These are phyloP conservation scores for Sinocyclocheilus anshuiensis DNA, from an alignment of 2,113 vertebrate species.

Conservation along the genomic window DNA sequence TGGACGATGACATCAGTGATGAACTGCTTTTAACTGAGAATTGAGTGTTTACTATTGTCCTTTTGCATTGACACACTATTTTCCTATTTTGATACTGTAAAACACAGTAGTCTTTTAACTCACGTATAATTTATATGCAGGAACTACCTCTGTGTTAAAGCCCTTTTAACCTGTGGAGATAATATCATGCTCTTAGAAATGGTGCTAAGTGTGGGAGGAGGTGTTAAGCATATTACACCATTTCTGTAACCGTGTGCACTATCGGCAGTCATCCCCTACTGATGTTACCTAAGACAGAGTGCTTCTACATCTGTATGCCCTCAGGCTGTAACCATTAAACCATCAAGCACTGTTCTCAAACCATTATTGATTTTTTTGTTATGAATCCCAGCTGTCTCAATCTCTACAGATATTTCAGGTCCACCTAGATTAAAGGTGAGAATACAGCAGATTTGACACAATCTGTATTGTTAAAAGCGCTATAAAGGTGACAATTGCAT, in stretches of 20 bases:
- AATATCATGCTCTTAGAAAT: neutral
- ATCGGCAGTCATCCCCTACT: neutral
- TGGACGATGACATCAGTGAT: too few species aligned
- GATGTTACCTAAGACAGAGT: neutral
- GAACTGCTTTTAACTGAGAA: too few species aligned
- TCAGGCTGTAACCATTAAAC: conserved; percentile 28
- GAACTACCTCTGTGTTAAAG: neutral
- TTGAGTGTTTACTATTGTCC: too few species aligned
- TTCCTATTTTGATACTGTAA: too few species aligned
- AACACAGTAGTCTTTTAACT: neutral
- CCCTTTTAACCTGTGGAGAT: neutral
- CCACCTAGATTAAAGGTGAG: neutral
- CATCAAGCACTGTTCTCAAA: conserved; percentile 19
- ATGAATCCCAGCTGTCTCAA: conserved; percentile 3
- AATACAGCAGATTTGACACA: neutral
- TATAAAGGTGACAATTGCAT: too few species aligned
- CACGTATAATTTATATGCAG: neutral
- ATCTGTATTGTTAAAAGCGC: too few species aligned
- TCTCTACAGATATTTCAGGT: neutral
- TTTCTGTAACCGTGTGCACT: neutral
- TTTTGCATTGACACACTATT: too few species aligned
- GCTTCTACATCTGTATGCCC: conserved; percentile 25
- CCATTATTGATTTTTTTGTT: conserved; percentile 34
- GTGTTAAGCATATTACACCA: neutral
- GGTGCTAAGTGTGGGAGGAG: neutral